Conservation (phyloP, 2,888 invertebrate species). For the Saturnia pavonia region DNA sequence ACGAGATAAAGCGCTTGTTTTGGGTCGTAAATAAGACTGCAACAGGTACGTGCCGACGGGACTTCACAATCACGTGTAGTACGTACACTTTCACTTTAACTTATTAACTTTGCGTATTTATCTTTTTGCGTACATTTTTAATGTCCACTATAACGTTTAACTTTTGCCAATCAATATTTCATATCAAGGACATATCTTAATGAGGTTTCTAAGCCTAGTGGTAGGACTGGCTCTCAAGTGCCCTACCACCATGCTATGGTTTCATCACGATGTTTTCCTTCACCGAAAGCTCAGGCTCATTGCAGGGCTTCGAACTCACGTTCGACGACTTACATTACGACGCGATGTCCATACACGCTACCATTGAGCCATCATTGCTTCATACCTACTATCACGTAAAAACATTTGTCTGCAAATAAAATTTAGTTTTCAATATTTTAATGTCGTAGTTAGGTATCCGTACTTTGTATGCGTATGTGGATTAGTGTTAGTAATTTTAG, state of each 20-base stretch:
- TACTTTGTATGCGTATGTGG: not conserved
- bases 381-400: not conserved
- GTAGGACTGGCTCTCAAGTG: too few relatives aligned
- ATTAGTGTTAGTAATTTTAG: not conserved
- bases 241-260: too few relatives aligned
- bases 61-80: slow-evolving; percentile 73
- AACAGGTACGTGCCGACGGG: slow-evolving; percentile 79
- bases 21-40: slow-evolving; percentile 81
- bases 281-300: too few relatives aligned
- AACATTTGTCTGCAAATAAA: not conserved
- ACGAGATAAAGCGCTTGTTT: slow-evolving; percentile 81
- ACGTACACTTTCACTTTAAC: slow-evolving; percentile 74
- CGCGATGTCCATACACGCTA: too few relatives aligned
- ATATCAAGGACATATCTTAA: not conserved
- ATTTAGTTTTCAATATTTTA: not conserved
- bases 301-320: too few relatives aligned
- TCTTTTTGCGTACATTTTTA: slow-evolving; percentile 41
- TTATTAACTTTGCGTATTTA: slow-evolving; percentile 70
- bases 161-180: not conserved
- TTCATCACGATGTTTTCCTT: too few relatives aligned
- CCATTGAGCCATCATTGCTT: too few relatives aligned
- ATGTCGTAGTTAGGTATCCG: not conserved
- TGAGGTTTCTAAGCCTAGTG: too few relatives aligned
- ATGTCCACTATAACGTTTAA: not conserved
- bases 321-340: too few relatives aligned